These are phyloP conservation scores for Podarcis cretensis DNA, from an alignment of 2,113 vertebrate species.

Conservation along the genomic window DNA sequence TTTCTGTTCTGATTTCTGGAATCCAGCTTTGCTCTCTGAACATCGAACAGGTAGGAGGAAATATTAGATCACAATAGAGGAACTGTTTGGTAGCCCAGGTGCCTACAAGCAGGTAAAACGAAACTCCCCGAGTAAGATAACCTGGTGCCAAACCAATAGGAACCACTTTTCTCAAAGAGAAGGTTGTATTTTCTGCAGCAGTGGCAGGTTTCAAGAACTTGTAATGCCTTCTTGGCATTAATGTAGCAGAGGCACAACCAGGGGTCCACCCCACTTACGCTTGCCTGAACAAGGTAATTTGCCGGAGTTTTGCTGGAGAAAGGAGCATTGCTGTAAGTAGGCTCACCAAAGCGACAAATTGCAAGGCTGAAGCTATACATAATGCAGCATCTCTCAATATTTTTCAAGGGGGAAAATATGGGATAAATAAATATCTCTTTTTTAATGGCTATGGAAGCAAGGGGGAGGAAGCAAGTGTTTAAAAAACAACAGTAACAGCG, in stretches of 20 bases:
- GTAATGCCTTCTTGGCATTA: neutral
- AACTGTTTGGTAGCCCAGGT: neutral
- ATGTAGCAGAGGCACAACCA: neutral
- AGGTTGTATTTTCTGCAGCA: neutral
- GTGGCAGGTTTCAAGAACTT: neutral
- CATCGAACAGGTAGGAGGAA: neutral
- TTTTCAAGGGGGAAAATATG: neutral
- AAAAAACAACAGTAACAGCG: neutral
- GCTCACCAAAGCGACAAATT: neutral
- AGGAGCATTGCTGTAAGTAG: neutral
- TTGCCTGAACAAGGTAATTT: neutral
- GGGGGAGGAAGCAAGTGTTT: neutral
- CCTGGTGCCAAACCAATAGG: constrained; percentile 6
- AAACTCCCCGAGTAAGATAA: neutral
- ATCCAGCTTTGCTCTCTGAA: neutral
- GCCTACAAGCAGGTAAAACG: neutral
- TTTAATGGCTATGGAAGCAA: neutral
- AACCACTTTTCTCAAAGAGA: neutral
- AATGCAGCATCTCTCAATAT: neutral
- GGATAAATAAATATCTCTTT: neutral
- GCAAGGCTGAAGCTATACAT: neutral
- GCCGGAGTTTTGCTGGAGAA: neutral
- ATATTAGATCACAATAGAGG: constrained; percentile 14
- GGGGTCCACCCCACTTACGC: neutral
- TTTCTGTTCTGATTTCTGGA: neutral